Evolutionary conservation across 2,797 vertebrate genomes (phyloP).

Genomic region (Monodelphis domestica): DNA sequence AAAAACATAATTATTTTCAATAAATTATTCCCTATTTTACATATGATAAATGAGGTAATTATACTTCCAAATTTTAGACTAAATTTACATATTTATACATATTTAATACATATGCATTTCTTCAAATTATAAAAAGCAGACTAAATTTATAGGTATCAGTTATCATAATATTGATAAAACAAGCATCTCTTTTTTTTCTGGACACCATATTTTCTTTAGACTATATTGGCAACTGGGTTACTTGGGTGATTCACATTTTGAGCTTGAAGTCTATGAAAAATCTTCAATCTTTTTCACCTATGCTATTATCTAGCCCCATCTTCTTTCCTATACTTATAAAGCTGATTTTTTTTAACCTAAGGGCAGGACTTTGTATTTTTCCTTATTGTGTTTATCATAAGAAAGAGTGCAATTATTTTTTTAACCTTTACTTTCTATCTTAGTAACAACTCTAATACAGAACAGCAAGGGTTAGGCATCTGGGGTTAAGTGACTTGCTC

Average conservation of each 20-base stretch:
- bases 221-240: not conserved
- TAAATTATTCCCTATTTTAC: not conserved
- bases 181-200: not conserved
- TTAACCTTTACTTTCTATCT: too few relatives aligned
- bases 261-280: not conserved
- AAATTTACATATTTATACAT: too few relatives aligned
- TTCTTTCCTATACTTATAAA: not conserved
- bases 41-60: not conserved
- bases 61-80: not conserved
- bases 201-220: not conserved
- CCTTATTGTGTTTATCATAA: not conserved
- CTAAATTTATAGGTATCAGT: not conserved
- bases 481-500: too few relatives aligned
- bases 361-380: not conserved
- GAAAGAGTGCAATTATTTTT: not conserved
- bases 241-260: not conserved
- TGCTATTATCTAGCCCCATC: not conserved
- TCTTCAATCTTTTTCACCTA: not conserved
- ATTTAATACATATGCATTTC: too few relatives aligned
- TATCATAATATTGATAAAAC: not conserved
- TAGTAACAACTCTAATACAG: too few relatives aligned
- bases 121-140: too few relatives aligned
- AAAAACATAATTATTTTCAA: not conserved
- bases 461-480: too few relatives aligned
- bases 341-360: not conserved